These are phyloP conservation scores for Streptopelia turtur DNA, from an alignment of 2,797 vertebrate species.

Conservation along the genomic window DNA sequence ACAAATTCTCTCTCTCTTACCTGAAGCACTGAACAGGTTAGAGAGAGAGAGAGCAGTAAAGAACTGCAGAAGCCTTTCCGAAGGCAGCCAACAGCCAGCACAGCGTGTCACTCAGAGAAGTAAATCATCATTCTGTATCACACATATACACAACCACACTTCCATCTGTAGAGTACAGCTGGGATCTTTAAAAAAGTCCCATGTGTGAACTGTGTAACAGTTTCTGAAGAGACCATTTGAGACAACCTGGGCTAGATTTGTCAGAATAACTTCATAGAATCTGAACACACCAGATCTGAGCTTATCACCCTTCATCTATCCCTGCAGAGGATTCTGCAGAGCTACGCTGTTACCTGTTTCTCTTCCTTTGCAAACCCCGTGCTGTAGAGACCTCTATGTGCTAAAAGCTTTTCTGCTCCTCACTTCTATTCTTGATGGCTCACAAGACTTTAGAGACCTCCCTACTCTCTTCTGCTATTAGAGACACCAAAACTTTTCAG, in stretches of 20 bases:
- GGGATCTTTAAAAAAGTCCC: background rate
- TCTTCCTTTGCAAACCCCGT: background rate
- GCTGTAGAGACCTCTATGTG: background rate
- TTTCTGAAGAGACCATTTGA: background rate
- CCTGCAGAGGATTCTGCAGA: background rate
- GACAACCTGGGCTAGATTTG: background rate
- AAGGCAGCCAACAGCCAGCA: background rate
- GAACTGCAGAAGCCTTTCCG: background rate
- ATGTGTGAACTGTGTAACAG: fast-evolving
- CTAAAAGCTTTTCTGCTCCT: background rate
- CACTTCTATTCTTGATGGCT: background rate
- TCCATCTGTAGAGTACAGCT: background rate
- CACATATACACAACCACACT: fast-evolving
- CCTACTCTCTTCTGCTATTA: fast-evolving
- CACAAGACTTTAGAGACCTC: fast-evolving
- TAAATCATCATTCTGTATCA: background rate
- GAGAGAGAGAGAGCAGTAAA: background rate
- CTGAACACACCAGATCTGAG: background rate
- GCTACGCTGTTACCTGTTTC: fast-evolving
- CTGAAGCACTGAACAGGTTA: background rate
- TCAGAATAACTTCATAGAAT: background rate
- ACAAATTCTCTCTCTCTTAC: background rate
- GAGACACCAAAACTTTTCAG: background rate
- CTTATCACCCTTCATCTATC: background rate
- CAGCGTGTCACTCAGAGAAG: background rate